Evolutionary conservation across 2,797 vertebrate genomes (phyloP).

Genomic region (Enteromius fasciolatus): DNA sequence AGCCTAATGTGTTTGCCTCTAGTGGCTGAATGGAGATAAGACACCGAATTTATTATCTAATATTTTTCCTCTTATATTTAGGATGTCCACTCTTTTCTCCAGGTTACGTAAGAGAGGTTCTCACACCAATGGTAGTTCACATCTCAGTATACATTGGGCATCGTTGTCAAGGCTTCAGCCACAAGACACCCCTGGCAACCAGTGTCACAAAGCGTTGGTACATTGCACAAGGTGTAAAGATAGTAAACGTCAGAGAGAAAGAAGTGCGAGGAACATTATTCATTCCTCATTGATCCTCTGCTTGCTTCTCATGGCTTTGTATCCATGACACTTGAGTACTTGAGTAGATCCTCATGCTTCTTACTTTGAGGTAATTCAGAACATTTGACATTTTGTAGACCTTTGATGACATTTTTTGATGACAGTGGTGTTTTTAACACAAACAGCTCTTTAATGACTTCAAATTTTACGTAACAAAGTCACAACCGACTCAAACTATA

Average conservation of each 20-base stretch:
- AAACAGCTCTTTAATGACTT: too few species aligned
- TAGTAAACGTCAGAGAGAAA: slow-evolving; percentile 41
- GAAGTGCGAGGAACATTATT: slow-evolving; percentile 48
- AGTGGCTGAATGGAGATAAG: too few species aligned
- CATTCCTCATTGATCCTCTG: slow-evolving; percentile 56
- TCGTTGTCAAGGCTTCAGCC: slow-evolving; percentile 46
- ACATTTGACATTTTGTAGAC: background rate
- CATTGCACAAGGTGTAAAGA: slow-evolving; percentile 56
- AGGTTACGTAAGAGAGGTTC: slow-evolving; percentile 56
- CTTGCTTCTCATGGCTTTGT: slow-evolving; percentile 62
- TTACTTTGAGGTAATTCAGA: slow-evolving; percentile 59
- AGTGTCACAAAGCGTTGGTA: slow-evolving; percentile 58
- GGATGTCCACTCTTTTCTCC: background rate
- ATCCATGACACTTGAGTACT: slow-evolving; percentile 57
- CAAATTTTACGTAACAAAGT: too few species aligned
- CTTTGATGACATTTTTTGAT: background rate
- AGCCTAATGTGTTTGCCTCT: too few species aligned
- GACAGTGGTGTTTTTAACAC: too few species aligned
- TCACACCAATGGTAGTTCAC: slow-evolving; percentile 50
- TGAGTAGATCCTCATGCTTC: background rate
- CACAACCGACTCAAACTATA: too few species aligned
- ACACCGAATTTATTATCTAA: too few species aligned
- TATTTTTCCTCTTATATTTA: too few species aligned
- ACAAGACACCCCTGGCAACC: slow-evolving; percentile 39
- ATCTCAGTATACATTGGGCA: slow-evolving; percentile 58